Percentiles rank a stretch among this genome's conserved stretches.
Conservation (phyloP, 2,797 vertebrate genomes). For the Novumbra hubbsi region DNA sequence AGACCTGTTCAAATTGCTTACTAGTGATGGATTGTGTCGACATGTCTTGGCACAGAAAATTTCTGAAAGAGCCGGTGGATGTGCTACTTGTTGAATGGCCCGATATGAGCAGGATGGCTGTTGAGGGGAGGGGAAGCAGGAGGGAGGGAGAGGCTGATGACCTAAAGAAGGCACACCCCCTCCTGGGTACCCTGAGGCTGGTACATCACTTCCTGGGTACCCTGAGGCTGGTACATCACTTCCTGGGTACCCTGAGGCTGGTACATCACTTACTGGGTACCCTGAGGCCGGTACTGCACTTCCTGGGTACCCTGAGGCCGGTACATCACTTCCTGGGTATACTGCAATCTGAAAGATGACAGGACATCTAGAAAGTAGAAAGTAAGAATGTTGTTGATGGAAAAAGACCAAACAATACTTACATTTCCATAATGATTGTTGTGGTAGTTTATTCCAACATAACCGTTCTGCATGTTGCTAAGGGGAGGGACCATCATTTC, state of each 20-base stretch:
- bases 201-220: slow-evolving; percentile 1
- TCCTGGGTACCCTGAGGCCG: background rate
- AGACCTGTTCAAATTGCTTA: background rate
- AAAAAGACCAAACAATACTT: slow-evolving; percentile 46
- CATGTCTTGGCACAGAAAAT: background rate
- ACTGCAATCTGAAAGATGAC: background rate
- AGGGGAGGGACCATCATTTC: slow-evolving; percentile 73
- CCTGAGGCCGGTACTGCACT: background rate
- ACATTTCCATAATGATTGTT: slow-evolving; percentile 61
- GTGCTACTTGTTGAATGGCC: slow-evolving; percentile 72
- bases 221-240: background rate
- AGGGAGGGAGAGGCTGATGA: slow-evolving; percentile 58
- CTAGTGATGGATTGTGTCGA: background rate
- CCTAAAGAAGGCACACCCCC: background rate
- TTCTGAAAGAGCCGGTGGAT: background rate
- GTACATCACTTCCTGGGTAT: background rate
- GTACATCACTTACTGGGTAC: background rate
- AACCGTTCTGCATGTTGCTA: slow-evolving; percentile 71
- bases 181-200: background rate
- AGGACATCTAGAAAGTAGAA: background rate
- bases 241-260: background rate
- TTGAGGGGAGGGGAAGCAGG: slow-evolving; percentile 67
- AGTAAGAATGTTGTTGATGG: background rate
- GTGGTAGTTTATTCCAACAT: slow-evolving; percentile 70
- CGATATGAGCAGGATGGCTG: slow-evolving; percentile 74